A percentile compares a stretch with the other conserved stretches of the same genome.
These are phyloP conservation scores for Microcebus griseorufus DNA, from an alignment of 2,113 vertebrate genomes.

Conservation along the genomic window DNA sequence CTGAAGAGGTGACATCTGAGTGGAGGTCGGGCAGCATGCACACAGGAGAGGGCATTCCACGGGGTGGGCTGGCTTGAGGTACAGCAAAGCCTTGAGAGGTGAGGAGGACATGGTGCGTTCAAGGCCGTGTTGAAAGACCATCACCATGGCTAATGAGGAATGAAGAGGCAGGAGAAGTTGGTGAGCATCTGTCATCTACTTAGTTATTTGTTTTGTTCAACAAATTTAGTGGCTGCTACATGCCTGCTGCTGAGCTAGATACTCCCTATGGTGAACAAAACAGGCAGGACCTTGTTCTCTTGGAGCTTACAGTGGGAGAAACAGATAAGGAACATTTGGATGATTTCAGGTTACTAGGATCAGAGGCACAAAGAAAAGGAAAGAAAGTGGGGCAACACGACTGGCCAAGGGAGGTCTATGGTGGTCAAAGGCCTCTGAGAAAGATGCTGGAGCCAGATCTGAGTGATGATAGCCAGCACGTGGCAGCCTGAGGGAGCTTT, in stretches of 20 bases:
- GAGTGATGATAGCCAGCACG: background rate
- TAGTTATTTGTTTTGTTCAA: background rate
- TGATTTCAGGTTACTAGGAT: background rate
- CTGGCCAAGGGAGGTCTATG: background rate
- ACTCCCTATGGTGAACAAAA: background rate
- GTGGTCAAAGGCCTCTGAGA: background rate
- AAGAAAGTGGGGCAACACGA: rapidly evolving
- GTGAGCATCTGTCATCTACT: background rate
- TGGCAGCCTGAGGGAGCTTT: background rate
- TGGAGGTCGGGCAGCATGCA: background rate
- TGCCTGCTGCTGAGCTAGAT: background rate
- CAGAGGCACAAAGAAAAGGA: background rate
- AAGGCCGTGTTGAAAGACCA: background rate
- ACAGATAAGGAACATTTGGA: background rate
- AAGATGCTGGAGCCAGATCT: background rate
- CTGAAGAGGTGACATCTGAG: background rate
- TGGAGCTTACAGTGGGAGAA: background rate
- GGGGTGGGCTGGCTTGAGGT: background rate
- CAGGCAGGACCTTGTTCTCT: background rate
- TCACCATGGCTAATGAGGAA: background rate
- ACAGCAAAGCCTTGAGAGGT: background rate
- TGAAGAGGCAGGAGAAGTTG: background rate
- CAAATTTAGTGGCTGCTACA: rapidly evolving
- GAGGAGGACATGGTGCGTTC: too few relatives aligned
- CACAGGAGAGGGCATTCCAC: background rate